phyloP scores from a whole-genome alignment of 92 coral and sea anemone species.

The Paramuricea clavata region DNA sequence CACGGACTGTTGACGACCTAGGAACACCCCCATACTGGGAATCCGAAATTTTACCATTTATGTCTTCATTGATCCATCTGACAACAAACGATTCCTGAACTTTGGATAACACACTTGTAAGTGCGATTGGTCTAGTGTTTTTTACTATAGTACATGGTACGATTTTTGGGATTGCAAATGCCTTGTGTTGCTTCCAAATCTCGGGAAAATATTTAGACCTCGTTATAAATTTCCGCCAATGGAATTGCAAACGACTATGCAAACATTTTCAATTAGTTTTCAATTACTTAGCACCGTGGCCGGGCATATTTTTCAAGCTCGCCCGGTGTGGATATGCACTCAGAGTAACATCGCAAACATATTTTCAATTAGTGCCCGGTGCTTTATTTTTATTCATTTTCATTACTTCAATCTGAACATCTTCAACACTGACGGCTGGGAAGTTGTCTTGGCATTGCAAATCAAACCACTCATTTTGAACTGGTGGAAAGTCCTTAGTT shows the following conservation, averaged over 20 bases:
- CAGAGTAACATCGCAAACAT: too few species aligned
- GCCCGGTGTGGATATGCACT: too few species aligned
- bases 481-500: neutral
- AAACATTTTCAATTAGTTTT: too few species aligned
- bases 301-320: too few species aligned
- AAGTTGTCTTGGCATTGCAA: neutral
- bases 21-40: neutral
- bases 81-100: conserved; percentile 1
- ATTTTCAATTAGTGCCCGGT: too few species aligned
- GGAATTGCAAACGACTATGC: neutral
- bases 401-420: neutral
- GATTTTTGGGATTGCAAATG: neutral
- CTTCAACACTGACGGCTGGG: too few species aligned
- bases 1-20: neutral
- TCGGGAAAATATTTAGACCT: neutral
- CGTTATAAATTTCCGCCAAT: neutral
- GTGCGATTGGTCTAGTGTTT: neutral
- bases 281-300: too few species aligned
- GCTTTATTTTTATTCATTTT: too few species aligned
- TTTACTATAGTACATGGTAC: neutral
- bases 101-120: conserved; percentile 17
- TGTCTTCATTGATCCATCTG: conserved; percentile 20
- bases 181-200: neutral
- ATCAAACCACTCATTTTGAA: neutral
- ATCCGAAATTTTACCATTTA: neutral